Evolutionary conservation across 2,797 vertebrate species (phyloP), one percentile per base, ranked within the genome.

Genomic region (Erethizon dorsatum): DNA sequence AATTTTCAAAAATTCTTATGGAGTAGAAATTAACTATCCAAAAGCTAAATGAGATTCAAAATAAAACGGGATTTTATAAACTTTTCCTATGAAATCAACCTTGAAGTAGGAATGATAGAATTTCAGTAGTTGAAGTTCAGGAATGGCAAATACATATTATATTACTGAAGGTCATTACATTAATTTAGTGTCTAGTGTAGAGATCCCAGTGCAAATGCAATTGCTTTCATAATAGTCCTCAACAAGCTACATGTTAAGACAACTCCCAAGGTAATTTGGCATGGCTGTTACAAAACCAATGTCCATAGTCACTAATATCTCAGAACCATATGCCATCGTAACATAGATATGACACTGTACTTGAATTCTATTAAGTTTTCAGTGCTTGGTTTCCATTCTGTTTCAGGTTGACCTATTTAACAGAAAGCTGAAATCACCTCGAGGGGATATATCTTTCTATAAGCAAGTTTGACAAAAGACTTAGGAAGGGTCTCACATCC

Each of bases 381-480:
- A 61, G 50, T 78, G 73, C 47, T 83, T 77, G 13, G 6, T 93
- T 69, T 94, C 6, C n/a, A 54, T 82, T 96, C 52, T 78, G 28
- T 63, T 90, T 94, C 57, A 20, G 13, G 15, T 31, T 95, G 93
- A 84, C 89, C 83, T 97, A 91, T 65, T 93, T 97, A 95, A 83
- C 37, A 87, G 69, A 94, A 97, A 73, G 59, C 28, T n/a, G 78
- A 97, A 91, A 86, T 96, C 79, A 73, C 69, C 31, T 87, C n/a
- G 61, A 12, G 15, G 75, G n/a, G 22, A 96, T 67, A 28, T 61
- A 26, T 88, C 79, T 96, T 94, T 84, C 52, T 45, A 77, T 54
- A 87, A 83, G 79, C 71, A 94, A 88, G 41, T 87, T 71, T 95
- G 86, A 95, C 83, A 89, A 89, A 96, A 80, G 79, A 95, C 65